A percentile compares a stretch with the other conserved stretches of the same genome.
Conservation (phyloP, 2,888 invertebrate genomes). For the Antheraea assamensis region DNA sequence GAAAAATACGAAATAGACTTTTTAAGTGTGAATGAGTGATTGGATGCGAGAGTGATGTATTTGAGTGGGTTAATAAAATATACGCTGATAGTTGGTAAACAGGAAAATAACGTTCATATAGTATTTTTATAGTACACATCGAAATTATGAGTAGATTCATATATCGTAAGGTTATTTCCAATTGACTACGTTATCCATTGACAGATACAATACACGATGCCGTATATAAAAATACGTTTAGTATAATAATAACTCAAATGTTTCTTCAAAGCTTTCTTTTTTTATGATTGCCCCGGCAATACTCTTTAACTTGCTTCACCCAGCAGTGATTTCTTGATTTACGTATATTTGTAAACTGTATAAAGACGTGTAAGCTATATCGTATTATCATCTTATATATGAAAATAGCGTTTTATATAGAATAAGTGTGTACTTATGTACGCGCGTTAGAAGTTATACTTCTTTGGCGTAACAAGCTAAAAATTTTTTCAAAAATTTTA, state of each 20-base stretch:
- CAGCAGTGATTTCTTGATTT: background rate
- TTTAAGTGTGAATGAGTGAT: background rate
- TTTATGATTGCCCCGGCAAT: background rate
- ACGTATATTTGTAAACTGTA: background rate
- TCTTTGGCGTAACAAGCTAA: too few species aligned
- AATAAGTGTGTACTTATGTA: too few species aligned
- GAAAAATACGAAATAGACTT: background rate
- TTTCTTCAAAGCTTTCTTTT: background rate
- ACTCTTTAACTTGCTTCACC: background rate
- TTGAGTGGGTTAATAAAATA: constrained; percentile 9
- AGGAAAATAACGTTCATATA: background rate
- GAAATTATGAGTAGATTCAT: background rate
- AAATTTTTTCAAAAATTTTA: too few species aligned
- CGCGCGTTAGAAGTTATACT: too few species aligned
- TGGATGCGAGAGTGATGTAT: constrained; percentile 9
- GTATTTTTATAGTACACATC: background rate
- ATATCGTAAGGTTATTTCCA: background rate
- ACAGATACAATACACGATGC: background rate
- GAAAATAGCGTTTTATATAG: too few species aligned
- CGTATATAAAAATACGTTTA: background rate
- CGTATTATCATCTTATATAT: too few species aligned
- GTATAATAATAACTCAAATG: background rate
- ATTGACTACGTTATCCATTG: background rate
- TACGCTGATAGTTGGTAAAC: background rate
- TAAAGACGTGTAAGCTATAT: background rate